phyloP scores from a whole-genome alignment of 1,140 invertebrate species.

The Bombus balteatus region DNA sequence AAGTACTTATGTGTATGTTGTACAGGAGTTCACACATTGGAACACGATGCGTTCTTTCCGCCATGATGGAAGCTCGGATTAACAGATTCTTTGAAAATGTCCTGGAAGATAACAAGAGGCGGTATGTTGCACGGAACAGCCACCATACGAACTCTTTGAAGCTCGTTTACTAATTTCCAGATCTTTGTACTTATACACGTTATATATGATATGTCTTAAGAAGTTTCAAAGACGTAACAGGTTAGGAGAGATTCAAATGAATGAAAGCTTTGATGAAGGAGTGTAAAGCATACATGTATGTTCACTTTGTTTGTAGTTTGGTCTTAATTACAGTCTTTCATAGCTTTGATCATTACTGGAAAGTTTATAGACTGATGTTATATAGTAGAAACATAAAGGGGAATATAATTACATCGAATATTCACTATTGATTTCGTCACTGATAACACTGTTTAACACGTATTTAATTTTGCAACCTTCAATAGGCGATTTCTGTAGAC shows the following conservation, averaged over 20 bases:
- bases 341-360: not conserved
- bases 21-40: not conserved
- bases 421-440: not conserved
- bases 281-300: not conserved
- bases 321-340: not conserved
- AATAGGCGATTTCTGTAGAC: too few relatives aligned
- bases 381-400: not conserved
- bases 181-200: not conserved
- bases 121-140: not conserved
- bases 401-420: not conserved
- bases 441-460: not conserved
- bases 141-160: not conserved
- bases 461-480: too few relatives aligned
- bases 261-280: not conserved
- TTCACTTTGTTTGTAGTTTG: not conserved
- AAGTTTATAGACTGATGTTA: not conserved
- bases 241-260: not conserved
- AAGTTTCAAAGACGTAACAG: not conserved
- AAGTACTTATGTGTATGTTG: not conserved
- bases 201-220: not conserved
- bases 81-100: slow-evolving; percentile 20
- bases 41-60: not conserved
- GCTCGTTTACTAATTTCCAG: not conserved
- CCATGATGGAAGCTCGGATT: not conserved
- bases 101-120: not conserved